Base-by-base conservation (phyloP, 2,888 invertebrate species). In the Machimus atricapillus region DNA sequence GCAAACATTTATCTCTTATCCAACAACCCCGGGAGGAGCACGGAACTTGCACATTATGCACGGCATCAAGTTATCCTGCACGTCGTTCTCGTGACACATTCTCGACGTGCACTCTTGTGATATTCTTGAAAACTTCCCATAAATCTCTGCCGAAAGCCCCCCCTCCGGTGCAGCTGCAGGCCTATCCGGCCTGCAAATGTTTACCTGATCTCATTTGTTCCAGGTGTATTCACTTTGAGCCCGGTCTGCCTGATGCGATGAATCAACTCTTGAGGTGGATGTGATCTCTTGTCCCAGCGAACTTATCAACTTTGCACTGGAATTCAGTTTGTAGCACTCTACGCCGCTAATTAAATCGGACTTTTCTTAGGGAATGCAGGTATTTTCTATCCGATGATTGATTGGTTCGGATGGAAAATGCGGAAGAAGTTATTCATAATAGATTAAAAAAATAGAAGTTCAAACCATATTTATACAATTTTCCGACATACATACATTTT, bases 1-100 rank as follows among this genome's bases (percentile, higher is more conserved):
- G 31, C 81, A 81, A 81, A 56, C 56, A 56, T 52, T 81, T 81
- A 81, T 81, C 81, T 23, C 52, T 81, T 23, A 81, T 81, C 81
- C 46, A 19, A n/a, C 9, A 16, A 40, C 23, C 3, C 19, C n/a
- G 14, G 56, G 34, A 81, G 23, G 1, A 8, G 19, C 43, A 23
- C 43, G 37, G 37, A 37, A 40, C 23, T 78, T 19, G 37, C 19
- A 43, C 78, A 78, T 78, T 78, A 78, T 40, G 23, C 37, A 16
- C 16, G 34, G 76, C 19, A 76, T 12, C 76, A 37, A 31, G 34
- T 37, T 76, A 37, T 76, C n/a, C 34, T 76, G 37, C 37, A 76
- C 76, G 43, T 40, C 43, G 14, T 78, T 23, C 8, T 12, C 43
- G 77, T 78, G 46, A 40, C 23, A 78, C 46, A 78, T 78, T 23